Percentiles rank a stretch among this genome's conserved stretches.
Conservation (phyloP, 2,888 invertebrate genomes). For the Drymonia ruficornis region DNA sequence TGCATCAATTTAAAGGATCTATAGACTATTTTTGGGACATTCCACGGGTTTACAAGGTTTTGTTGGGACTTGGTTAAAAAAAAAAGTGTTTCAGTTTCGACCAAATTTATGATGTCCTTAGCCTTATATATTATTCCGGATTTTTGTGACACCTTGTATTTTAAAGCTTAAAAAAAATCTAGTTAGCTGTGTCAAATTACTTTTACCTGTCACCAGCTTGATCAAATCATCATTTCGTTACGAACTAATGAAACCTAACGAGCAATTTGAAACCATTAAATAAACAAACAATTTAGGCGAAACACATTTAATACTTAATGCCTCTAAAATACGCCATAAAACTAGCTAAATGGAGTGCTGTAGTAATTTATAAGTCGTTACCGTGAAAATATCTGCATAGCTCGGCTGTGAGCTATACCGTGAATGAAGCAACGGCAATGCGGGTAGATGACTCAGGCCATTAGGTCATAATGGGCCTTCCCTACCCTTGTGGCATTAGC, state of each 20-base stretch:
- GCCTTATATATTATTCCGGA: too few relatives aligned
- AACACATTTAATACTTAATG: not conserved
- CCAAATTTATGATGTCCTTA: too few relatives aligned
- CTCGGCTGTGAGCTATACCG: slow-evolving; percentile 28
- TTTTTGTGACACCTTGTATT: too few relatives aligned
- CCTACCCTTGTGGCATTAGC: slow-evolving; percentile 32
- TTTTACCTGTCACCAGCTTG: too few relatives aligned
- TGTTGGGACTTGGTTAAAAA: too few relatives aligned
- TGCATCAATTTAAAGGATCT: too few relatives aligned
- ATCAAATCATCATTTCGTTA: too few relatives aligned
- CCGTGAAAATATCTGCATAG: slow-evolving; percentile 44
- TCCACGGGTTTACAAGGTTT: too few relatives aligned
- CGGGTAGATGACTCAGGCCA: slow-evolving; percentile 68
- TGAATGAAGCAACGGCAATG: slow-evolving; percentile 64
- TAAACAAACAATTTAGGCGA: not conserved
- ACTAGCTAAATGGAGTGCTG: not conserved
- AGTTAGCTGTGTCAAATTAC: too few relatives aligned
- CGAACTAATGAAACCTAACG: not conserved
- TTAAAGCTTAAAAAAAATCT: too few relatives aligned
- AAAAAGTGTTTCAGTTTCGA: too few relatives aligned
- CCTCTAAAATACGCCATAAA: not conserved
- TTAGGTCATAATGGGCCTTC: slow-evolving; percentile 44
- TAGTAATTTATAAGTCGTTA: slow-evolving; percentile 19
- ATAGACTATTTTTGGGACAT: too few relatives aligned
- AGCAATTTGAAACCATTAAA: not conserved